Evolutionary conservation across 2,888 invertebrate genomes (phyloP).

Genomic region (Camptogramma bilineatum): DNA sequence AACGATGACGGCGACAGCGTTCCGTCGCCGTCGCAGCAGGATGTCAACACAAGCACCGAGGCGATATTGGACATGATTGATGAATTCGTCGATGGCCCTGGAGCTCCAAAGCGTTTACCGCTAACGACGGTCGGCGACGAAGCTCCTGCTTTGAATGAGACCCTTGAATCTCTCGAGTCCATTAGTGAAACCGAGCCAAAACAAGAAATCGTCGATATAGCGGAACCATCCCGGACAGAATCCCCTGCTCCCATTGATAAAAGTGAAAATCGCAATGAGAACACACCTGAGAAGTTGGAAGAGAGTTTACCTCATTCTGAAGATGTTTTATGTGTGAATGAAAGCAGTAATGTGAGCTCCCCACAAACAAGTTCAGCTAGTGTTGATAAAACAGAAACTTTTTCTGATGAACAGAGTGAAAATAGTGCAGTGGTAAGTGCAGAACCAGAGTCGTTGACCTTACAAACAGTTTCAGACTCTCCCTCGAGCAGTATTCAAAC

Average conservation of each 20-base stretch:
- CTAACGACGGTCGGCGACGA: slow-evolving; percentile 45
- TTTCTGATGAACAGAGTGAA: slow-evolving; percentile 27
- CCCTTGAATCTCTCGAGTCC: slow-evolving; percentile 11
- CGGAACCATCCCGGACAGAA: slow-evolving; percentile 42
- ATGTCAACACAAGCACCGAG: slow-evolving; percentile 81
- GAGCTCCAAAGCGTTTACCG: slow-evolving; percentile 72
- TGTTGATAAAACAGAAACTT: slow-evolving; percentile 44
- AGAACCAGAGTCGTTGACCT: slow-evolving; percentile 39
- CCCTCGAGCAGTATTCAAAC: slow-evolving; percentile 70
- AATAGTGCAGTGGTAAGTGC: slow-evolving; percentile 35
- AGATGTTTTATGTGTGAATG: slow-evolving; percentile 45
- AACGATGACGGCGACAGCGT: slow-evolving; percentile 80
- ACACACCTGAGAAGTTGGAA: slow-evolving; percentile 41
- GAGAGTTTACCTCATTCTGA: slow-evolving; percentile 46
- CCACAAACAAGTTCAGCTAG: slow-evolving; percentile 52
- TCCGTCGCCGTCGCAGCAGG: slow-evolving; percentile 78
- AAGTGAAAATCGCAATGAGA: slow-evolving; percentile 45
- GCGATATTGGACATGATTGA: slow-evolving; percentile 84
- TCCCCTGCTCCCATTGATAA: slow-evolving; percentile 54
- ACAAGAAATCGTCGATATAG: slow-evolving; percentile 25
- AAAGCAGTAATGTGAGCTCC: slow-evolving; percentile 47
- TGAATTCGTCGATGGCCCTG: slow-evolving; percentile 80
- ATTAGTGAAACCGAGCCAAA: slow-evolving; percentile 32
- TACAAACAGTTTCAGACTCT: slow-evolving; percentile 44
- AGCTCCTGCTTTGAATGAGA: slow-evolving; percentile 10